A percentile compares a stretch with the other conserved stretches of the same genome.
Conservation (phyloP, 2,113 vertebrate species). For the Neolamprologus brichardi region DNA sequence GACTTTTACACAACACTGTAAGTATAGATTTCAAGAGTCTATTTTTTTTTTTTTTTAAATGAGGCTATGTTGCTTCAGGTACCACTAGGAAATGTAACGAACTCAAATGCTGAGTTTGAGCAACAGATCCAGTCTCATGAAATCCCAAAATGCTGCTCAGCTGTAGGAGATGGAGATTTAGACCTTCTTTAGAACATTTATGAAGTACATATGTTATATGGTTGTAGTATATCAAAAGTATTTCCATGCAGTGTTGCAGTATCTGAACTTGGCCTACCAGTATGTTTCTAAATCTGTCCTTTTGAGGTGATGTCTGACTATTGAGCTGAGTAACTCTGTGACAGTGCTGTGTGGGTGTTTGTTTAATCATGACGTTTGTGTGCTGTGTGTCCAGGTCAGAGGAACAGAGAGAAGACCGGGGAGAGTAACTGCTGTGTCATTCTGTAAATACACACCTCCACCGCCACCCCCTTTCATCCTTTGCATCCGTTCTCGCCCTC, state of each 20-base stretch:
- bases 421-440: conserved; percentile 99
- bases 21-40: background rate
- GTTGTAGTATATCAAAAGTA: background rate
- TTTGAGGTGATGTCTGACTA: background rate
- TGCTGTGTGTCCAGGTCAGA: conserved; percentile 81
- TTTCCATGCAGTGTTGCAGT: background rate
- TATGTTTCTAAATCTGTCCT: background rate
- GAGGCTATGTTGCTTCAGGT: background rate
- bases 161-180: background rate
- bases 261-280: background rate
- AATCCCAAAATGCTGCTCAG: background rate
- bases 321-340: background rate
- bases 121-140: background rate
- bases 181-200: background rate
- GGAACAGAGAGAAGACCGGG: conserved; percentile 96
- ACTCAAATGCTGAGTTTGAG: background rate
- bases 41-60: too few relatives aligned
- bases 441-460: conserved; percentile 79
- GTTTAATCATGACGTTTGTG: background rate
- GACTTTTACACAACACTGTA: background rate
- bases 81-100: background rate
- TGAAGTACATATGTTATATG: background rate
- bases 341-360: background rate
- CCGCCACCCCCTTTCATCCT: conserved; percentile 48
- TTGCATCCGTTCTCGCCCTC: conserved; percentile 23